Evolutionary conservation across 2,113 vertebrate genomes (phyloP), one percentile per base, ranked within the genome.

Genomic region (Alethe castanea): DNA sequence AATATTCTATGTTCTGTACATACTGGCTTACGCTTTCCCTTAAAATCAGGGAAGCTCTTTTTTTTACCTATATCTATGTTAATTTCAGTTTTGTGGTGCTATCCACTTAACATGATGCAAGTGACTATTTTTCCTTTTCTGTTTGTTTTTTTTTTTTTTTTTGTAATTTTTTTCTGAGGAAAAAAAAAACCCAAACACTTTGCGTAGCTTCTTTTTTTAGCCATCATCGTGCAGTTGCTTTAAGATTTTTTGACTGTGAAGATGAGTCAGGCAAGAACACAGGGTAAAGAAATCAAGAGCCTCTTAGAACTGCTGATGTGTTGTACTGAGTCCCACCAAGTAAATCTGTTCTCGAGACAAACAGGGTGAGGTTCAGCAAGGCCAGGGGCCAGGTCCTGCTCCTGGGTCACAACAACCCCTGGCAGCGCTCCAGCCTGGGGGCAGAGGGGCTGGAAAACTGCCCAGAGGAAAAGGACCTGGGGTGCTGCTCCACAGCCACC

Each of bases 321-420:
- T 45, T 48, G 5, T 38, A 42, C 6, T 0, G 1, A 79, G 29
- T 38, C 16, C 20, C 33, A 78, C 14, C 28, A 74, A 81, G 25
- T 9, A 79, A 82, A 88, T 35, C 29, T n/a, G 5, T 8, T 35
- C 2, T 66, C 1, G 1, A 60, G 44, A 52, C 28, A 23, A 59
- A 1, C 0, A 0, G 33, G n/a, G 24, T 60, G 45, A 74, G 24
- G 23, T 25, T 81, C 19, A 53, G 4, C n/a, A 52, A 5, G 3
- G 38, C 23, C 60, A 52, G 5, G 13, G 11, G 38, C 23, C 28
- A 24, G 10, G 7, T 52, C 36, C 60, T 54, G 25, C 29, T 3
- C 29, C 13, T 20, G 9, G 4, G 17, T 35, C 50, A 56, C 25
- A 25, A 10, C 22, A 72, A 19, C 9, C 2, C 19, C 48, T 14